These are phyloP conservation scores for Steinernema hermaphroditum DNA, from an alignment of 2,888 invertebrate species.

Conservation along the genomic window DNA sequence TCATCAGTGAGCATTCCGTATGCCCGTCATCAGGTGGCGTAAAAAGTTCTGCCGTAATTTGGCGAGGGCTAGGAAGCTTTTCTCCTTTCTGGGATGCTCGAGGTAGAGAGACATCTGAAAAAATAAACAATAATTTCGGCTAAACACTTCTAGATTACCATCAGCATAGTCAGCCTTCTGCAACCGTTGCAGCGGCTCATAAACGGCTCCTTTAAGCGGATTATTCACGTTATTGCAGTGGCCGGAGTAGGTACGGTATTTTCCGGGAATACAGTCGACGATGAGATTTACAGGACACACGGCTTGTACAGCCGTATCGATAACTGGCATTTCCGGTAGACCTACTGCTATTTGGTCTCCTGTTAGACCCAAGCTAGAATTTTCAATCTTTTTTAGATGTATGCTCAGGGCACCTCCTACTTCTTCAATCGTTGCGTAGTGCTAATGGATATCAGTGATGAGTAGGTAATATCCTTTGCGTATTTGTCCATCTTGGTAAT, in stretches of 20 bases:
- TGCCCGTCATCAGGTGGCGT: slow-evolving; percentile 46
- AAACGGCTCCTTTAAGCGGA: slow-evolving; percentile 63
- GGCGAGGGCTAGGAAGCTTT: slow-evolving; percentile 46
- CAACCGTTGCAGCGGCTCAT: slow-evolving; percentile 60
- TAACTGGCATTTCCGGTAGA: slow-evolving; percentile 47
- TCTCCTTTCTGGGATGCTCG: slow-evolving; percentile 41
- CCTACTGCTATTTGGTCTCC: slow-evolving; percentile 43
- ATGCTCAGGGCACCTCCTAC: not conserved
- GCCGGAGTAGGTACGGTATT: slow-evolving; percentile 63
- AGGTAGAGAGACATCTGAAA: slow-evolving; percentile 43
- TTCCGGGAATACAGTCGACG: slow-evolving; percentile 63
- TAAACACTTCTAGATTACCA: slow-evolving; percentile 41
- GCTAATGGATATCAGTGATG: slow-evolving; percentile 57
- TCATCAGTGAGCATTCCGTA: slow-evolving; percentile 78
- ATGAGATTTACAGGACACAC: slow-evolving; percentile 63
- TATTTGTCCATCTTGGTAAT: slow-evolving; percentile 52
- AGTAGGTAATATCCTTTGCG: slow-evolving; percentile 62
- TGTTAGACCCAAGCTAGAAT: slow-evolving; percentile 44
- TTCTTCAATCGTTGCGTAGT: slow-evolving; percentile 44
- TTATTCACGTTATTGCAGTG: slow-evolving; percentile 66
- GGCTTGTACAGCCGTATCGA: slow-evolving; percentile 50
- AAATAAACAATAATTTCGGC: not conserved
- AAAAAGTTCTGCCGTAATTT: slow-evolving; percentile 44
- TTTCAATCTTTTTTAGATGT: slow-evolving; percentile 8
- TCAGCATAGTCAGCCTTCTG: slow-evolving; percentile 62